phyloP scores from a whole-genome alignment of 2,888 invertebrate species.

The Abrostola triplasia region DNA sequence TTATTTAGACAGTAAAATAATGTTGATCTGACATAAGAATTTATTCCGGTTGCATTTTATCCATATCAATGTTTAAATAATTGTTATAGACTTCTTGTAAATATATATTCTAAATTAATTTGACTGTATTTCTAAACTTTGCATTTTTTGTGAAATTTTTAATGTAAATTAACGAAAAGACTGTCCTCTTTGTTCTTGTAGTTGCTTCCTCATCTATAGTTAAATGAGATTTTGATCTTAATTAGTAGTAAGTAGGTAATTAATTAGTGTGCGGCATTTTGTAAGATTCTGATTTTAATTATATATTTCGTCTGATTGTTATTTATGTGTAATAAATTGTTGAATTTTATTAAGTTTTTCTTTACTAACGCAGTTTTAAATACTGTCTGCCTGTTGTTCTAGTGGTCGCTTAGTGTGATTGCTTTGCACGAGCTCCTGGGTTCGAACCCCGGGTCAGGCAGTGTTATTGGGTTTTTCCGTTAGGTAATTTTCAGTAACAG shows the following conservation, averaged over 20 bases:
- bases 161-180: constrained; percentile 40
- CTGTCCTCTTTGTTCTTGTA: constrained; percentile 33
- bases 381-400: no score
- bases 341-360: constrained; percentile 26
- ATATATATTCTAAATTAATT: background rate
- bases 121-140: constrained; percentile 10
- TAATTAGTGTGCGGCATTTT: constrained; percentile 26
- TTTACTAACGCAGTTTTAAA: no score
- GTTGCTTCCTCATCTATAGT: constrained; percentile 19
- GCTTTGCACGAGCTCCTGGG: no score
- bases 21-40: background rate
- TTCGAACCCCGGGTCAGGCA: no score
- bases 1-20: no score
- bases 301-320: constrained; percentile 25
- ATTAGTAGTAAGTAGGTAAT: constrained; percentile 34
- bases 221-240: constrained; percentile 41
- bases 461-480: no score
- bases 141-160: constrained; percentile 9
- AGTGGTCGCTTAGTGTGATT: no score
- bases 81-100: background rate
- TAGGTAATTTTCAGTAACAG: no score
- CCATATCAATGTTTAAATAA: background rate
- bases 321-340: constrained; percentile 48
- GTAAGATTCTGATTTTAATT: constrained; percentile 24
- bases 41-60: background rate